phyloP scores from a whole-genome alignment of 2,113 vertebrate species.

The Aramus guarauna region DNA sequence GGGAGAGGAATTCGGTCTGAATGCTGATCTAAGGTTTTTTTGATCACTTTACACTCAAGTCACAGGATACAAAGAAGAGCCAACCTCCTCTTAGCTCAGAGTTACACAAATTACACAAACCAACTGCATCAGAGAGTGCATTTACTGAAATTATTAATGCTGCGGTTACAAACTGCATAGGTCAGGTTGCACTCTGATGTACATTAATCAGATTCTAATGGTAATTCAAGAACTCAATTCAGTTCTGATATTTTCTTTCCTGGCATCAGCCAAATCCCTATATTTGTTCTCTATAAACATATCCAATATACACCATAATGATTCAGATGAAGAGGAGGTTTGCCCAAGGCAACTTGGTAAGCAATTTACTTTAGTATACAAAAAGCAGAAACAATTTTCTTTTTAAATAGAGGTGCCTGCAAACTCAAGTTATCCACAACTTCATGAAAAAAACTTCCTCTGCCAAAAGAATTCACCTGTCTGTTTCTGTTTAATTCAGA shows the following conservation, averaged over 20 bases:
- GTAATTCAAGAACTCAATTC: background rate
- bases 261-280: background rate
- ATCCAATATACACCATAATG: background rate
- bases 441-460: background rate
- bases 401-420: background rate
- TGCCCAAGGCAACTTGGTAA: background rate
- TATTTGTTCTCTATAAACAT: background rate
- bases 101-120: background rate
- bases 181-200: background rate
- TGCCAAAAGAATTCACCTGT: background rate
- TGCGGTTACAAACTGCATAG: background rate
- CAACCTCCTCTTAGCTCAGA: background rate
- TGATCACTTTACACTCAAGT: background rate
- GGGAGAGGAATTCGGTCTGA: background rate
- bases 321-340: background rate
- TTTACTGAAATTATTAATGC: background rate
- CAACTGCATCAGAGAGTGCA: background rate
- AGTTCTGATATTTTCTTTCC: background rate
- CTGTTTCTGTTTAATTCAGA: background rate
- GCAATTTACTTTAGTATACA: background rate
- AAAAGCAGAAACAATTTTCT: background rate
- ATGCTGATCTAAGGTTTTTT: background rate
- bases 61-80: background rate
- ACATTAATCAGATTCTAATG: background rate
- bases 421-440: background rate